These are phyloP conservation scores for Stomatorhinus walkeri DNA, from an alignment of 2,797 vertebrate genomes.

Conservation along the genomic window DNA sequence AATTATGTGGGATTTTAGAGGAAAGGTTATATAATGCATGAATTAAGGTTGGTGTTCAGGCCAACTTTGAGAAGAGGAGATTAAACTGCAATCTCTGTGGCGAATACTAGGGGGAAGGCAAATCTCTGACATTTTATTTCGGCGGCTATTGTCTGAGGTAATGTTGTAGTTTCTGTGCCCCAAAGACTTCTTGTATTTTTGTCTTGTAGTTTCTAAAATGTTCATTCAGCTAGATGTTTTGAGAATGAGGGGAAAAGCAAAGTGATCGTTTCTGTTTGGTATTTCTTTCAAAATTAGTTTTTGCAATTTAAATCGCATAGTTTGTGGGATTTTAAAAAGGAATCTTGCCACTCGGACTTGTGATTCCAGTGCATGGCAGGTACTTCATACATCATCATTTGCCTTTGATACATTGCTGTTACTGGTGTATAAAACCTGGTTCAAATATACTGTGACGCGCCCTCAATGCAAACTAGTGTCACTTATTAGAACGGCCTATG, in stretches of 20 bases:
- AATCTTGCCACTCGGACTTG: background rate
- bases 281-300: background rate
- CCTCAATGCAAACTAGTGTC: background rate
- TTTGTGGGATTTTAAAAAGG: background rate
- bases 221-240: background rate
- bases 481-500: background rate
- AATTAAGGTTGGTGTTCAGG: conserved; percentile 30
- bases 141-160: conserved; percentile 18
- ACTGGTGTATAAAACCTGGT: background rate
- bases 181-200: background rate
- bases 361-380: background rate
- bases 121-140: conserved; percentile 32
- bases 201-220: background rate
- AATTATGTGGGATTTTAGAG: conserved; percentile 37
- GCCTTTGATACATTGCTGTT: background rate
- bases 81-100: conserved; percentile 28
- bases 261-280: background rate
- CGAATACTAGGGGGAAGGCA: conserved; percentile 29
- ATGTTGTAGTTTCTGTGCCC: background rate
- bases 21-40: conserved; percentile 29
- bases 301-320: background rate
- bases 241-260: background rate
- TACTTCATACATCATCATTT: background rate
- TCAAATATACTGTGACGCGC: background rate
- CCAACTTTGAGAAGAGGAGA: conserved; percentile 22